Evolutionary conservation across 1,140 invertebrate species (phyloP), one percentile per base, ranked within the genome.

Genomic region (Bathynomus jamesi): DNA sequence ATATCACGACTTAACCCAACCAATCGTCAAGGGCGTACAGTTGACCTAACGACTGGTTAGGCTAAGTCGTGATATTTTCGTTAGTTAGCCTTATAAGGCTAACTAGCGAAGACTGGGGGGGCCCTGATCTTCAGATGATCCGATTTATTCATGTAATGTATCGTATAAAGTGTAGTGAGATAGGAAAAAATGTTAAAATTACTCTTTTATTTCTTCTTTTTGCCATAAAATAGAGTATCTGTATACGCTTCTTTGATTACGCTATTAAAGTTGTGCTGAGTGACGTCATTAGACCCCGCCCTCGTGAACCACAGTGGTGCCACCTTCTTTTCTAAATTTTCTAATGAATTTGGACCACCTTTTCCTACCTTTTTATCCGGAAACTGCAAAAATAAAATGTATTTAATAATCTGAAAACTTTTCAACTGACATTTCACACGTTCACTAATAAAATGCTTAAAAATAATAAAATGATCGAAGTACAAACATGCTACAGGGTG

Each of bases 251-350:
- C 69, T 28, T 74, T 65, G 13, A 76, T 73, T 0, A 76, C 72
- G 27, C 72, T 76, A 13, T 74, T 70, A 53, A 73, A 76, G 61
- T 76, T 76, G 28, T 76, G 75, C 10, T 76, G 67, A 3, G 75
- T 76, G 25, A 73, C 31, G 32, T 76, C 64, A 0, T 61, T 61
- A n/a, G 28, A 40, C 25, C 25, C 8, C 21, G 11, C 32, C 11
- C 21, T 40, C 17, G 31, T 17, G 21, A n/a, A 28, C 40, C n/a
- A 25, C 4, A 21, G 25, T 32, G 25, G 40, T 40, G 66, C 60
- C 28, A 28, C 60, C 66, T 68, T 24, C n/a, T 66, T 29, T 28
- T 66, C 25, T 27, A 21, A 28, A 2, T 21, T 28, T 24, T 66
- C 32, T 2, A 7, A 24, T 5, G 25, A 29, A 8, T n/a, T 30